Evolutionary conservation across 2,888 invertebrate species (phyloP).

Genomic region (Morpho deidamia): DNA sequence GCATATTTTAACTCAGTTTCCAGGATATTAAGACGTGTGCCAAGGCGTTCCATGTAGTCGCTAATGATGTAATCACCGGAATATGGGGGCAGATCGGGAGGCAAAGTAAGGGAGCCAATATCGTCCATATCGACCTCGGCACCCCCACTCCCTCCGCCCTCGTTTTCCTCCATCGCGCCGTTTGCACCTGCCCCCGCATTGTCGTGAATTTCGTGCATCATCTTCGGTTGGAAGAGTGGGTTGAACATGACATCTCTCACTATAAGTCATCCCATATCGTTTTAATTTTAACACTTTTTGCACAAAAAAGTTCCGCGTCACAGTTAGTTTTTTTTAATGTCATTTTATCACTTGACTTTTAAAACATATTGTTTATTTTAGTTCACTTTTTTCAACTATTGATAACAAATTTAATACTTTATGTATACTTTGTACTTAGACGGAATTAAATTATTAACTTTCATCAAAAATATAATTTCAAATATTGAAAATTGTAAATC

Average conservation of each 20-base stretch:
- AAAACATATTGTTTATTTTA: conserved; percentile 47
- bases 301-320: conserved; percentile 50
- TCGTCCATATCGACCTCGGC: conserved; percentile 76
- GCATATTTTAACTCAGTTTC: conserved; percentile 95
- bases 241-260: conserved; percentile 70
- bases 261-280: conserved; percentile 78
- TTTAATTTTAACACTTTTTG: conserved; percentile 62
- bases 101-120: conserved; percentile 74
- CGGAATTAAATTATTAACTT: conserved; percentile 59
- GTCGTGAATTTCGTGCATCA: conserved; percentile 77
- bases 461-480: conserved; percentile 64
- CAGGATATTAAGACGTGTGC: conserved; percentile 90
- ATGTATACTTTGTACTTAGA: conserved; percentile 68
- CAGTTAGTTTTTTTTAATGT: conserved; percentile 42
- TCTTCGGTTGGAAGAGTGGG: conserved; percentile 66
- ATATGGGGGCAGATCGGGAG: conserved; percentile 72
- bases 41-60: conserved; percentile 94
- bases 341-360: conserved; percentile 54
- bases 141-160: conserved; percentile 75
- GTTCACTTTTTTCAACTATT: conserved; percentile 41
- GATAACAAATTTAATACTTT: conserved; percentile 43
- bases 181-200: conserved; percentile 67
- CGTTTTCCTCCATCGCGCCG: conserved; percentile 76
- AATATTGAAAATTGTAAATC: conserved; percentile 48
- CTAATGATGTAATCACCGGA: conserved; percentile 88